Evolutionary conservation across 2,113 vertebrate species (phyloP).

Genomic region (Myrmecobius fasciatus): DNA sequence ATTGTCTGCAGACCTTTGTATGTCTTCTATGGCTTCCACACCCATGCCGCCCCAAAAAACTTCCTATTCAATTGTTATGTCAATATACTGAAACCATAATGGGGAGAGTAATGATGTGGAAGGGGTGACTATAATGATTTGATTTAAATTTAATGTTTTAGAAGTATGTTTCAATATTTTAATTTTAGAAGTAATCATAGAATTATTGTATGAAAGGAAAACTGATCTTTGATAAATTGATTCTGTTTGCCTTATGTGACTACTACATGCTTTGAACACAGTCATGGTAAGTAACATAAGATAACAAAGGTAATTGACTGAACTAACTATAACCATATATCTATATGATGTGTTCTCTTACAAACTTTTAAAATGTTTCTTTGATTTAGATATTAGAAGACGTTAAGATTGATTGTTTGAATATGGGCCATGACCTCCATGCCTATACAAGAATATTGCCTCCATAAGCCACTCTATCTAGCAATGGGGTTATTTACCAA

Average conservation of each 20-base stretch:
- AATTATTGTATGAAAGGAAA: not conserved
- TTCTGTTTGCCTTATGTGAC: not conserved
- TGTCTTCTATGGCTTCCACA: no score
- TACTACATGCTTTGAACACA: not conserved
- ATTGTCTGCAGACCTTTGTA: no score
- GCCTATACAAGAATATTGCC: not conserved
- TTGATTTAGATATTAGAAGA: not conserved
- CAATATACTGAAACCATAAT: no score
- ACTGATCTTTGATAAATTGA: not conserved
- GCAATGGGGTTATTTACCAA: not conserved
- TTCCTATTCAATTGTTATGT: no score
- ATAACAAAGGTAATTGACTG: not conserved
- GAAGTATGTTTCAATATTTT: not conserved
- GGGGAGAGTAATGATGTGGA: no score
- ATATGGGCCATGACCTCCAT: not conserved
- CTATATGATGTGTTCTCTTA: not conserved
- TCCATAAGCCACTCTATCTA: not conserved
- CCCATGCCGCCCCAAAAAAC: no score
- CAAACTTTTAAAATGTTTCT: not conserved
- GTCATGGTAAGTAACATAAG: not conserved
- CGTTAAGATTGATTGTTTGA: not conserved
- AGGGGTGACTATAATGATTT: not conserved
- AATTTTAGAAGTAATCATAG: not conserved
- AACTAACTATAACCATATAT: not conserved
- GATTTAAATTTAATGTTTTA: not conserved